These are phyloP conservation scores for Villa cingulata DNA, from an alignment of 2,888 invertebrate species.

Conservation along the genomic window DNA sequence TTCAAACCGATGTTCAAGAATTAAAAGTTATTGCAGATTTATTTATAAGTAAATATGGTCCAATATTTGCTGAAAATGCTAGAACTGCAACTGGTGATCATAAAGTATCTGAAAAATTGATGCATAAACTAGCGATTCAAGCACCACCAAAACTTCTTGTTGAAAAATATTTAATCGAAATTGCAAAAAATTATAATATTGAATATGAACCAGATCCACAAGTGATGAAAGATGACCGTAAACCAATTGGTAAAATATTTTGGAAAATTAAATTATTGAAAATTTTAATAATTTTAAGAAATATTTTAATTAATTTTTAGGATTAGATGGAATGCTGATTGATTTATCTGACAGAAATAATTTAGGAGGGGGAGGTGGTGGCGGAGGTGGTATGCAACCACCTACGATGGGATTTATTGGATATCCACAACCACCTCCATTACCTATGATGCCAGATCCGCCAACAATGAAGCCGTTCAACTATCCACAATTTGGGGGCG, in stretches of 20 bases:
- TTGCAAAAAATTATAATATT: slow-evolving; percentile 89
- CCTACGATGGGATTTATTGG: slow-evolving; percentile 71
- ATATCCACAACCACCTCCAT: slow-evolving; percentile 55
- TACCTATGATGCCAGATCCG: slow-evolving; percentile 44
- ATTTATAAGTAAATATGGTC: slow-evolving; percentile 83
- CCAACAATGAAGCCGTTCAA: slow-evolving; percentile 46
- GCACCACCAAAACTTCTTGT: slow-evolving; percentile 91
- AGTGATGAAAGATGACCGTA: slow-evolving; percentile 61
- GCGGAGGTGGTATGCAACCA: slow-evolving; percentile 40
- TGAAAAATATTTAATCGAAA: slow-evolving; percentile 87
- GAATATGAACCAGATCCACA: slow-evolving; percentile 91
- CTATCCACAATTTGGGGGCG: slow-evolving; percentile 44
- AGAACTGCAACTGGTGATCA: slow-evolving; percentile 78
- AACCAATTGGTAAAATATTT: slow-evolving; percentile 9
- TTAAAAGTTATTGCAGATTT: slow-evolving; percentile 75
- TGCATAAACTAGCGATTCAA: slow-evolving; percentile 85
- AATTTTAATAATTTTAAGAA: background rate
- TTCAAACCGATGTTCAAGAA: slow-evolving; percentile 72
- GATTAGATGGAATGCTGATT: slow-evolving; percentile 52
- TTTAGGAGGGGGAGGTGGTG: slow-evolving; percentile 36
- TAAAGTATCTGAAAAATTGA: slow-evolving; percentile 78
- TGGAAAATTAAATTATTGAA: background rate
- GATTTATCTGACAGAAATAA: slow-evolving; percentile 51
- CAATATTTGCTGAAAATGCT: slow-evolving; percentile 81
- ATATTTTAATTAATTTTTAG: slow-evolving; percentile 22